Percentiles rank a stretch among this genome's conserved stretches.
Evolutionary conservation across 2,113 vertebrate species (phyloP).

Genomic region (Calonectris borealis): DNA sequence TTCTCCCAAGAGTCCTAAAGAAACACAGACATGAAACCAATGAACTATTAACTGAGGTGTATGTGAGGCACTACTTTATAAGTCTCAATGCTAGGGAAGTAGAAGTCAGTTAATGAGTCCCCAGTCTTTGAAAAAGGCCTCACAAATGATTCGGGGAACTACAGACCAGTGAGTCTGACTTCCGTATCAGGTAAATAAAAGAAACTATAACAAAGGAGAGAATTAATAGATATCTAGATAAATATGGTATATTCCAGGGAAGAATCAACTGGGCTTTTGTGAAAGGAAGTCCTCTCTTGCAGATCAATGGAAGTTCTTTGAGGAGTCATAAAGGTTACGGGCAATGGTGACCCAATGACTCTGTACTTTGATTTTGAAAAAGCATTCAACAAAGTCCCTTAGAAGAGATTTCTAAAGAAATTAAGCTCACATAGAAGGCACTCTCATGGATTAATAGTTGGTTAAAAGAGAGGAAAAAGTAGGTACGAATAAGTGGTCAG

Average conservation of each 20-base stretch:
- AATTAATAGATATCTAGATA: not conserved
- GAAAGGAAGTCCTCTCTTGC: not conserved
- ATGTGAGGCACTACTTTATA: not conserved
- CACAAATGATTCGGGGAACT: not conserved
- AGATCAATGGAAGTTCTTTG: not conserved
- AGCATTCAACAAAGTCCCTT: not conserved
- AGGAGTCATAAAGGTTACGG: not conserved
- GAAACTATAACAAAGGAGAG: not conserved
- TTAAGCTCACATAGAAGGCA: not conserved
- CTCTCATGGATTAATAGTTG: not conserved
- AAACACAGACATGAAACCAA: not conserved
- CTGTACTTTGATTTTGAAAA: not conserved
- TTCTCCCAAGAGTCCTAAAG: not conserved
- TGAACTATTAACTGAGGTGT: not conserved
- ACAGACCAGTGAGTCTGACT: not conserved
- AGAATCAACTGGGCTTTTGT: not conserved
- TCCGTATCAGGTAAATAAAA: not conserved
- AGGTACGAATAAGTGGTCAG: not conserved
- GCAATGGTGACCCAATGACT: not conserved
- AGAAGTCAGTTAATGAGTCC: not conserved
- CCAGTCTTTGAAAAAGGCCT: not conserved
- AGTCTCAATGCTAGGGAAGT: not conserved
- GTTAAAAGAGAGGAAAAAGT: not conserved
- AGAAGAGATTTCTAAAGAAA: conserved; percentile 27
- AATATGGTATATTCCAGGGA: not conserved